These are phyloP conservation scores for Thalassoma bifasciatum DNA, from an alignment of 2,113 vertebrate species.

Conservation along the genomic window DNA sequence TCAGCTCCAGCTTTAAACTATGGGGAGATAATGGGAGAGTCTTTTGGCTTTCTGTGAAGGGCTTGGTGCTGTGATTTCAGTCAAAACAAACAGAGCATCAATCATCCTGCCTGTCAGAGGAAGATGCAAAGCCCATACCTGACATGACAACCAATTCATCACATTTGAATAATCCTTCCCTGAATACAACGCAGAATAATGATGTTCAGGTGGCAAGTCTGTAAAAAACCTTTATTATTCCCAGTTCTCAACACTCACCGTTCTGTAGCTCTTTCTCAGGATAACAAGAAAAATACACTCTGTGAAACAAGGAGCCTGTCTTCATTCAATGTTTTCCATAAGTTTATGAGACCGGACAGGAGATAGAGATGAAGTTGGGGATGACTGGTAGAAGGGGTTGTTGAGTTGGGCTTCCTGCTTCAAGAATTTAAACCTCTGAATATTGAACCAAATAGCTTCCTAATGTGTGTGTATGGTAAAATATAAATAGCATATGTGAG, in stretches of 20 bases:
- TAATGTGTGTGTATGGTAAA: too few species aligned
- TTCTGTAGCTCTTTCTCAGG: neutral
- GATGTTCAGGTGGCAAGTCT: constrained; percentile 16
- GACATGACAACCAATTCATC: constrained; percentile 5
- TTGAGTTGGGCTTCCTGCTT: too few species aligned
- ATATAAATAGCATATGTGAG: too few species aligned
- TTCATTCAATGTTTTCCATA: too few species aligned
- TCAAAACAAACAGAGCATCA: constrained; percentile 36
- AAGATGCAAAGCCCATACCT: constrained; percentile 15
- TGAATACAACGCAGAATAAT: neutral
- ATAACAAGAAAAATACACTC: neutral
- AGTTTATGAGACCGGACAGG: too few species aligned
- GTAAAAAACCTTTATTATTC: neutral
- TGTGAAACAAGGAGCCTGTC: neutral
- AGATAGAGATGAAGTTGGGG: too few species aligned
- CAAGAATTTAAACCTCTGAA: too few species aligned
- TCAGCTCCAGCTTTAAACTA: constrained; percentile 46
- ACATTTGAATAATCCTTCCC: constrained; percentile 1
- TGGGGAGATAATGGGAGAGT: constrained; percentile 51
- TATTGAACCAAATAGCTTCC: too few species aligned
- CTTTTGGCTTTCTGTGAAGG: constrained; percentile 46
- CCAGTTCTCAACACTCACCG: neutral
- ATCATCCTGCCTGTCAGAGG: constrained; percentile 5
- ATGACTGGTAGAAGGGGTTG: too few species aligned
- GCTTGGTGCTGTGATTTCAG: constrained; percentile 35